These are phyloP conservation scores for Orthonevra nobilis DNA, from an alignment of 2,888 invertebrate genomes.

Conservation along the genomic window DNA sequence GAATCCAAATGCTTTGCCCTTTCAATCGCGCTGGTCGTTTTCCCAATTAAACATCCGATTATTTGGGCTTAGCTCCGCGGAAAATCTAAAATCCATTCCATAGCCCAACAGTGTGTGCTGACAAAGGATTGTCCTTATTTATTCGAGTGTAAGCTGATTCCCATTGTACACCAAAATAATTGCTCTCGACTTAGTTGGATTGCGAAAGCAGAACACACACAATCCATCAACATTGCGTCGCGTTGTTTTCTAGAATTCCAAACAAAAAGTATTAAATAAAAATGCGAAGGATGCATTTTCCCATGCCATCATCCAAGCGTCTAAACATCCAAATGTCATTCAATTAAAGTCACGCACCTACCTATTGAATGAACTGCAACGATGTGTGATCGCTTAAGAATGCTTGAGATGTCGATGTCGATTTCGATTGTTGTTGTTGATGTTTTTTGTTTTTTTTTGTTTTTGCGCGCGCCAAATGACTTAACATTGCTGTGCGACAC, in stretches of 20 bases:
- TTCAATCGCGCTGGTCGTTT: too few relatives aligned
- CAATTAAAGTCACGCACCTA: slow-evolving; percentile 67
- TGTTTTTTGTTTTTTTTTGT: neutral
- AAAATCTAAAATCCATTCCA: too few relatives aligned
- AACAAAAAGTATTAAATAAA: slow-evolving; percentile 10
- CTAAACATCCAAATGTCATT: slow-evolving; percentile 61
- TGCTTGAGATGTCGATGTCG: slow-evolving; percentile 44
- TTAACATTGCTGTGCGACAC: slow-evolving; percentile 64
- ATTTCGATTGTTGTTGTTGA: too few relatives aligned
- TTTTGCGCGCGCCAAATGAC: slow-evolving; percentile 56
- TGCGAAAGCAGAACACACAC: slow-evolving; percentile 11
- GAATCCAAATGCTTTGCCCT: too few relatives aligned
- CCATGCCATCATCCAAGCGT: slow-evolving; percentile 32
- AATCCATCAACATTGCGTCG: slow-evolving; percentile 9
- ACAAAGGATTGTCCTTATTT: slow-evolving; percentile 68
- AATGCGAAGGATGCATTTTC: slow-evolving; percentile 25
- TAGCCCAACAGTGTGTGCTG: slow-evolving; percentile 46
- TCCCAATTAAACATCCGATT: slow-evolving; percentile 62
- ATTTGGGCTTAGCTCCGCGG: slow-evolving; percentile 64
- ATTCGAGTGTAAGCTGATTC: slow-evolving; percentile 64
- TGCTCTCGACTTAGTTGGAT: slow-evolving; percentile 53
- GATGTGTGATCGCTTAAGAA: slow-evolving; percentile 66
- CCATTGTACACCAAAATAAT: slow-evolving; percentile 65
- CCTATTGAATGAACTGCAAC: slow-evolving; percentile 58
- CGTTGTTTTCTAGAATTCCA: slow-evolving; percentile 40